phyloP scores from a whole-genome alignment of 2,888 invertebrate genomes.

The Stenolophus ochropezus region DNA sequence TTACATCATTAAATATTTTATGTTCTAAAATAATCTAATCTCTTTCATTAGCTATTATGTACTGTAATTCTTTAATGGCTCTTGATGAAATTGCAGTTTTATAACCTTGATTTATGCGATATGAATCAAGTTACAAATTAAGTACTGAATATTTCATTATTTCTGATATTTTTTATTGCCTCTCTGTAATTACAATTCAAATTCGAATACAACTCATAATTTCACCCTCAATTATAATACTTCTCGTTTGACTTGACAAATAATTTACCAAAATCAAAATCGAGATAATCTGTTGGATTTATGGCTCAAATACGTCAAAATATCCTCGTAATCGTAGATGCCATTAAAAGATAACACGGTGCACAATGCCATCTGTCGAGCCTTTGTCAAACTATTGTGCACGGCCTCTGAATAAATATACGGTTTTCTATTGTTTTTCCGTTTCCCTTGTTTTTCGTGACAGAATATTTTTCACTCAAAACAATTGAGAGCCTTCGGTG shows the following conservation, averaged over 20 bases:
- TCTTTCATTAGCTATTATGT: too few relatives aligned
- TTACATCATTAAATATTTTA: too few relatives aligned
- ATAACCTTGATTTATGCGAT: too few relatives aligned
- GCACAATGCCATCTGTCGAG: slow-evolving; percentile 21
- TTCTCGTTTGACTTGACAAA: background rate
- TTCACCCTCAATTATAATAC: too few relatives aligned
- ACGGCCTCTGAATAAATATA: slow-evolving; percentile 10
- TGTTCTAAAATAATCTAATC: too few relatives aligned
- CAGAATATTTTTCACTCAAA: slow-evolving; percentile 27
- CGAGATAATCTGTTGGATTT: background rate
- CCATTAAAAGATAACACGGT: slow-evolving; percentile 17
- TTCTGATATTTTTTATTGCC: too few relatives aligned
- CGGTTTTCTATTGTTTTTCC: slow-evolving; percentile 23
- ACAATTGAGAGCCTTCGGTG: slow-evolving; percentile 23
- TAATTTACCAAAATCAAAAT: background rate
- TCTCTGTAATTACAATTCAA: background rate
- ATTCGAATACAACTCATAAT: too few relatives aligned
- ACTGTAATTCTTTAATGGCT: too few relatives aligned
- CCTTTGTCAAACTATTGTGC: slow-evolving; percentile 27
- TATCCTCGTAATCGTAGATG: slow-evolving; percentile 4
- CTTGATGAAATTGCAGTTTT: too few relatives aligned
- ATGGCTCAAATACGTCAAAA: background rate
- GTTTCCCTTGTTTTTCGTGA: slow-evolving; percentile 9
- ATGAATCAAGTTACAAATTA: too few relatives aligned
- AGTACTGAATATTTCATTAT: too few relatives aligned